Conservation (phyloP, 2,113 vertebrate species). For the Malurus cyaneus region DNA sequence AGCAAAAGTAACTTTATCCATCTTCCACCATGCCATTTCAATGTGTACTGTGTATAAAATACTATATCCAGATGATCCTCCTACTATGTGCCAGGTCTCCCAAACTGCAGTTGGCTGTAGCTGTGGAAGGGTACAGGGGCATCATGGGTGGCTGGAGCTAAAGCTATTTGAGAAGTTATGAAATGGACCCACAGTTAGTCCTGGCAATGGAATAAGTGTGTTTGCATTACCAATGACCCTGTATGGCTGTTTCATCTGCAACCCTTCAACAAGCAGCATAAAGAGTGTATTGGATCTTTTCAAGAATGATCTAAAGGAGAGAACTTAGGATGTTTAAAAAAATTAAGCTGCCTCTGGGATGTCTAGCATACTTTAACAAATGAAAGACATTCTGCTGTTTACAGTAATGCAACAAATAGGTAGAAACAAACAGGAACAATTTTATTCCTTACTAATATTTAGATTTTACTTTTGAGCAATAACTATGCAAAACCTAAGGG, state of each 20-base stretch:
- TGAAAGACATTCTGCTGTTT: background rate
- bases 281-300: background rate
- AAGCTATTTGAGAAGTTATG: background rate
- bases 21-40: background rate
- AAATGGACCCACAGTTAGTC: background rate
- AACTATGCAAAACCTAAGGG: background rate
- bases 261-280: background rate
- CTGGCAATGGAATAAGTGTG: background rate
- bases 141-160: background rate
- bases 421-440: background rate
- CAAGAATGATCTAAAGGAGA: background rate
- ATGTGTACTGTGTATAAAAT: background rate
- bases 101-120: background rate
- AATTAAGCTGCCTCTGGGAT: background rate
- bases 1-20: background rate
- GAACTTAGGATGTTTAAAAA: background rate
- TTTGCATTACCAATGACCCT: background rate
- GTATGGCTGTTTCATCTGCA: background rate
- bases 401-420: background rate
- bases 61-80: background rate
- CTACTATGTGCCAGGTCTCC: background rate
- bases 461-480: slow-evolving; percentile 18
- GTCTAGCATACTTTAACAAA: background rate
- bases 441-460: background rate
- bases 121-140: background rate